Conservation (phyloP, 2,888 invertebrate species). For the Mesorhabditis belari region DNA sequence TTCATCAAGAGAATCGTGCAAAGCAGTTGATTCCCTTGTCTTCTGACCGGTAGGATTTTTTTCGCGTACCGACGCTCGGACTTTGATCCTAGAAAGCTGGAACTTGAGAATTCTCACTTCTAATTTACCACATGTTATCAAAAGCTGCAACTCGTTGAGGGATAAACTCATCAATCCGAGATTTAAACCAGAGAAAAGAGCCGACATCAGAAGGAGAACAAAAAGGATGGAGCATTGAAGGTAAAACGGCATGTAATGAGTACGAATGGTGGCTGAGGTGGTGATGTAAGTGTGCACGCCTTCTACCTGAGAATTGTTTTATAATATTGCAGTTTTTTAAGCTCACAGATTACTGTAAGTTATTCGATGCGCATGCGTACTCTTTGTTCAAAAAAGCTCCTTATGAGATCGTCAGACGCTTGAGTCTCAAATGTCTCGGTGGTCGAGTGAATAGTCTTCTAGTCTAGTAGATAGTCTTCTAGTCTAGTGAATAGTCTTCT, state of each 20-base stretch:
- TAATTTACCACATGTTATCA: conserved; percentile 31
- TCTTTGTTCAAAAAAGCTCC: too few species aligned
- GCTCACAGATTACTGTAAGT: too few species aligned
- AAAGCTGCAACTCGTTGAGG: conserved; percentile 52
- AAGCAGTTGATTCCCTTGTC: conserved; percentile 86
- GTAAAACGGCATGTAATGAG: conserved; percentile 34
- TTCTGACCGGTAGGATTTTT: conserved; percentile 78
- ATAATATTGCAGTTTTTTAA: too few species aligned
- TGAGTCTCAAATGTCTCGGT: too few species aligned
- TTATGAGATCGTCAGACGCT: too few species aligned
- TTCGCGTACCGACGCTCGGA: conserved; percentile 33
- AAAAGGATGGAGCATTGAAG: conserved; percentile 61
- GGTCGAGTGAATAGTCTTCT: too few species aligned
- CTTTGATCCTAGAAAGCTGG: conserved; percentile 19
- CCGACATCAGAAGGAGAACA: conserved; percentile 75
- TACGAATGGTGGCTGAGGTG: conserved; percentile 22
- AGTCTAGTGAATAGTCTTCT: too few species aligned
- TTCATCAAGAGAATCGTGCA: conserved; percentile 68
- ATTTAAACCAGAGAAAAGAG: conserved; percentile 90
- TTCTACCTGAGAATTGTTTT: conserved; percentile 28
- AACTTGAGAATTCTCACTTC: neutral
- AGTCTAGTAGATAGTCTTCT: too few species aligned
- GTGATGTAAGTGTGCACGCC: conserved; percentile 40
- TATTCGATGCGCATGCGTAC: too few species aligned
- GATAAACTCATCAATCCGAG: conserved; percentile 89